Evolutionary conservation across 2,113 vertebrate genomes (phyloP), one percentile per base, ranked within the genome.

Genomic region (Thermophis baileyi): DNA sequence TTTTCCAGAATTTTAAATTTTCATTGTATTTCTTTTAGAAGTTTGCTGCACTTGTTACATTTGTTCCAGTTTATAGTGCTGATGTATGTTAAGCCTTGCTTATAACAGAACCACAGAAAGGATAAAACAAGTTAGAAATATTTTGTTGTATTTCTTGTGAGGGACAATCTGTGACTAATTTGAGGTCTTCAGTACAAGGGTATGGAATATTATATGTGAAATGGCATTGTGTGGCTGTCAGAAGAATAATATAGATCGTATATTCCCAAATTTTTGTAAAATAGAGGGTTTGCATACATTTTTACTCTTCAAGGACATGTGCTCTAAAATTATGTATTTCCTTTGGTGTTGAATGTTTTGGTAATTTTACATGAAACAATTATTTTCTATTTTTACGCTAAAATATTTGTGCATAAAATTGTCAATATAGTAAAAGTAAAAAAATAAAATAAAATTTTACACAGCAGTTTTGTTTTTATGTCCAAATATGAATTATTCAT

Each of bases 321-420:
- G 96, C 96, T 97, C 97, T 97, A 97, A 96, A 97, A 97, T 97
- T 97, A 97, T 95, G 92, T 97, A 97, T 97, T 98, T 97, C 96
- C 97, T 97, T 94, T 95, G 96, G 96, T 96, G 96, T 96, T 95
- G 18, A 97, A 97, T 96, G 97, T 96, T 96, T 97, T 95, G 40
- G 96, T 97, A 98, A 98, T 98, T 98, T 98, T 98, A 98, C 97
- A 98, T 97, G 93, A 96, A 97, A 96, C 96, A 97, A 94, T 98
- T 98, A 95, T 97, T 98, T 98, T 98, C 97, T 98, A 96, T 97
- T 98, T 98, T 98, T 98, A 98, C 96, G 97, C 97, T 96, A 96
- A 97, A 97, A 96, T 98, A 98, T 98, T 98, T 97, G 97, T 98
- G 97, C 97, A 98, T 97, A 98, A 98, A 97, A 97, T 93, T 97